These are phyloP conservation scores for Artemia sinica DNA, from an alignment of 2,888 invertebrate genomes.

Conservation along the genomic window DNA sequence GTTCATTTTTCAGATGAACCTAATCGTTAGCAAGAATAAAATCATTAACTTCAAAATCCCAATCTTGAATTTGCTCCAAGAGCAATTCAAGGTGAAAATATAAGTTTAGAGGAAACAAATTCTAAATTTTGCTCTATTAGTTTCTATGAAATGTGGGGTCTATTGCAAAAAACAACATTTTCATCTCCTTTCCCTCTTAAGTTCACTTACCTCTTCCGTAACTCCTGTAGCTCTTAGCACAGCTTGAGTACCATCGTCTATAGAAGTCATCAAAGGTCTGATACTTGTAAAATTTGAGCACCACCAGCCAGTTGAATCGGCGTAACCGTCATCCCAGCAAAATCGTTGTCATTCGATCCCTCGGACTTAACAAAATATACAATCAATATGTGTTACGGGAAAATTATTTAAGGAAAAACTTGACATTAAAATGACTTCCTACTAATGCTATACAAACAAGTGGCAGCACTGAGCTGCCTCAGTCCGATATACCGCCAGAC, in stretches of 20 bases:
- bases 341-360: conserved; percentile 3
- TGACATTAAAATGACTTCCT: no score
- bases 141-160: no score
- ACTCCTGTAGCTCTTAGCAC: background rate
- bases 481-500: no score
- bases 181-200: background rate
- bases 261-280: background rate
- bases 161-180: no score
- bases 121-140: no score
- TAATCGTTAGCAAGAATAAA: background rate
- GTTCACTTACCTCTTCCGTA: background rate
- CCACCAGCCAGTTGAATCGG: conserved; percentile 7
- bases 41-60: background rate
- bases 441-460: no score
- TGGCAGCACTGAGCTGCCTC: no score
- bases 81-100: no score
- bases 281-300: conserved; percentile 2
- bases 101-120: no score
- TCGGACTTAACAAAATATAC: background rate
- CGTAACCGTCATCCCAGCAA: background rate
- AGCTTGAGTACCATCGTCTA: conserved; percentile 9
- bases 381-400: no score
- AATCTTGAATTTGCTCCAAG: background rate
- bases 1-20: background rate
- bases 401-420: no score